Conservation (phyloP, 2,888 invertebrate species). For the Dicranocentrus wangi region DNA sequence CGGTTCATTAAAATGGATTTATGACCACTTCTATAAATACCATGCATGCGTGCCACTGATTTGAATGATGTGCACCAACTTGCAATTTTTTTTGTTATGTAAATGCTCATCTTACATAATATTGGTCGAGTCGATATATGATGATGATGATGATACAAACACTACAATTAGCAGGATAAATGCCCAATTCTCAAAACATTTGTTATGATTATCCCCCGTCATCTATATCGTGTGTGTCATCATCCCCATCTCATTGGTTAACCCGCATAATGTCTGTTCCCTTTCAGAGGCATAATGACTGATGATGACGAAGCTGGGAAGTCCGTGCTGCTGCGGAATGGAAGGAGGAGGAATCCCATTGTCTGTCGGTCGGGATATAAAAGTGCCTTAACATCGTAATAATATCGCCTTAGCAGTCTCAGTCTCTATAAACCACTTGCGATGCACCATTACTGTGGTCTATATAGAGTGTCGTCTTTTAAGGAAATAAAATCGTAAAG, state of each 20-base stretch:
- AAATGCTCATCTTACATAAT: neutral
- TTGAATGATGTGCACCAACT: neutral
- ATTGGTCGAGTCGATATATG: no score
- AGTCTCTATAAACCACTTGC: neutral
- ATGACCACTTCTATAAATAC: constrained; percentile 23
- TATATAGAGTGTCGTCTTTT: no score
- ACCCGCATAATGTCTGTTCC: neutral
- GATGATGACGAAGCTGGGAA: constrained; percentile 1
- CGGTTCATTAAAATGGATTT: constrained; percentile 55
- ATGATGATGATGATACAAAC: no score
- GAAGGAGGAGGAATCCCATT: neutral
- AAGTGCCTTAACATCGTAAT: no score
- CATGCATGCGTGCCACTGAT: neutral
- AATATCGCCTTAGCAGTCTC: no score
- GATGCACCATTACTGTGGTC: constrained; percentile 18
- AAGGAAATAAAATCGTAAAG: constrained; percentile 44
- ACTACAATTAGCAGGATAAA: neutral
- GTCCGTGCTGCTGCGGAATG: neutral
- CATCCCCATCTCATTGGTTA: neutral
- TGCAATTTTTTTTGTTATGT: constrained; percentile 1
- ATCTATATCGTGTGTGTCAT: no score
- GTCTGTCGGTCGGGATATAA: neutral
- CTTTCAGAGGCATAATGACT: constrained; percentile 1
- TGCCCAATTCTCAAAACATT: neutral
- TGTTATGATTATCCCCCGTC: constrained; percentile 3